Evolutionary conservation across 2,888 invertebrate species (phyloP), one percentile per base, ranked within the genome.

Genomic region (Hirtodrosophila histrioides): DNA sequence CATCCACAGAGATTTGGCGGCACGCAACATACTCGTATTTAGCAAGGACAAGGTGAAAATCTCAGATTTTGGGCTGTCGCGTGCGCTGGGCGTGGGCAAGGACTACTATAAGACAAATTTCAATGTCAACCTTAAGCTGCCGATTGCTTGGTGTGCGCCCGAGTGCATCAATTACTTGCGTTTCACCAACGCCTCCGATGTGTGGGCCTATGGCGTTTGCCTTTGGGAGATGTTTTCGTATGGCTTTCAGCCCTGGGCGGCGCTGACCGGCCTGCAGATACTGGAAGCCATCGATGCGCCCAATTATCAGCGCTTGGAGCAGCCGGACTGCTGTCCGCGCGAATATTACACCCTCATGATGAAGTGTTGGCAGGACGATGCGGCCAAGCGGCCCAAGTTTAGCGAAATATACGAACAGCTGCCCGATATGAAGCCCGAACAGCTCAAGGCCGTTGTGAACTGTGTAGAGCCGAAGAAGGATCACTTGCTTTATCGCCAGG

Each of bases 151-250:
- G 99, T 99, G 99, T 93, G 99, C 99, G 0, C 99, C 99, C 0
- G 99, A 99, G 92, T 98, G 98, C 90, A 99, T 99, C 81, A 96
- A 97, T 77, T 99, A 97, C 91, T 93, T 99, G 65, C 95, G 97
- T 62, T 99, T 99, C 91, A 99, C 99, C 1, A 97, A 98, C 6
- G 95, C 98, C 5, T 98, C 98, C 58, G 99, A 99, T 90, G 98
- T 99, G 0, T 99, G 99, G 99, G 98, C 99, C 0, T 99, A 96
- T 91, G 99, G 97, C 3, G 97, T 99, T 0, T 98, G 98, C n/a
- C 93, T 99, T 0, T 99, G 99, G 99, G 99, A 99, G 92, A 97
- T 99, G 97, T 99, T 99, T 91, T 97, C 98, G 0, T 99, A 99
- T 89, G 99, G 99, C 0, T 97, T 98, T 90, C 98, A 99, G 91